These are phyloP conservation scores for Mormyrus lacerda DNA, from an alignment of 2,113 vertebrate species.

Conservation along the genomic window DNA sequence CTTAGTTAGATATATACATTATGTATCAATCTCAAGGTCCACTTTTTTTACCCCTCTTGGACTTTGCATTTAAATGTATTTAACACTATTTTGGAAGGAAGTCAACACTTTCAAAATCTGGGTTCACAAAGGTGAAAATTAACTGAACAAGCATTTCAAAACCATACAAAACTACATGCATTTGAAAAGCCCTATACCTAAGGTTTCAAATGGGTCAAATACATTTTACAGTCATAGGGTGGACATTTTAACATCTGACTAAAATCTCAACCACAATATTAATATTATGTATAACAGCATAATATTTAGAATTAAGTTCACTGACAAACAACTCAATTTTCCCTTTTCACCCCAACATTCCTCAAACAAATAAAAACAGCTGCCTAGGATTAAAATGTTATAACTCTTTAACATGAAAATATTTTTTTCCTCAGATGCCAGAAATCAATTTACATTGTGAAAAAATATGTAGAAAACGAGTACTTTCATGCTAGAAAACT, in stretches of 20 bases:
- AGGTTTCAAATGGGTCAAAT: constrained; percentile 1
- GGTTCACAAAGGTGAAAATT: not conserved
- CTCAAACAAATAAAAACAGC: constrained; percentile 7
- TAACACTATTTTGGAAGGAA: not conserved
- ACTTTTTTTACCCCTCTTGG: not conserved
- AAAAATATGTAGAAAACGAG: not conserved
- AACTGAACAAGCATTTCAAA: not conserved
- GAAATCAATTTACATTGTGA: not conserved
- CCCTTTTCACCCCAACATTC: not conserved
- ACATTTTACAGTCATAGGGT: not conserved
- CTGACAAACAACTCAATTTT: not conserved
- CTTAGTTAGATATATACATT: not conserved
- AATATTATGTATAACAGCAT: not conserved
- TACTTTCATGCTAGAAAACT: constrained; percentile 8
- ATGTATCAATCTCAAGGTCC: not conserved
- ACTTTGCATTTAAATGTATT: not conserved
- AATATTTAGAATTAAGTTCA: not conserved
- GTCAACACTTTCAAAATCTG: constrained; percentile 2
- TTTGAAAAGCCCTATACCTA: constrained; percentile 5
- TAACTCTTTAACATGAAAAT: constrained; percentile 1
- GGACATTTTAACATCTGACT: constrained; percentile 3
- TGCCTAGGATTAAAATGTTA: constrained; percentile 7
- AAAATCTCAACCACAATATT: constrained; percentile 6
- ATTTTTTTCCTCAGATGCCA: not conserved
- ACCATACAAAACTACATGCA: constrained; percentile 1